Conservation (phyloP, 1,140 invertebrate genomes). For the Drosophila kepulauana region DNA sequence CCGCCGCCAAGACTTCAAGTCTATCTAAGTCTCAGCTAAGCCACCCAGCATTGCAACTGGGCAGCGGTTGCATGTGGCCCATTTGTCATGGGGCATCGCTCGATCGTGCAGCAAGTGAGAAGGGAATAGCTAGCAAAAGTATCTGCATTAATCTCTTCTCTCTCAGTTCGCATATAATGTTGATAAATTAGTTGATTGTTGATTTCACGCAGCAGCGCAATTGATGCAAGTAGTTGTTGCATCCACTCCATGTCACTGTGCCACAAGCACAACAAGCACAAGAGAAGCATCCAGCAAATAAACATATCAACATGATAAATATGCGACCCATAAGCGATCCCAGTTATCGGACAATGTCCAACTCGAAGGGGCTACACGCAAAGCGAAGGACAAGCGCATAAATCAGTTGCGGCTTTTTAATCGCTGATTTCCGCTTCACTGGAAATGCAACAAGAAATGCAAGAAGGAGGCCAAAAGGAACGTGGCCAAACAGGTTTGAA, state of each 20-base stretch:
- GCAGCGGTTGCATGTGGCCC: constrained; percentile 65
- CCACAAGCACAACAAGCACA: constrained; percentile 20
- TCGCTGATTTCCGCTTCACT: constrained; percentile 77
- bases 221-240: constrained; percentile 37
- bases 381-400: constrained; percentile 77
- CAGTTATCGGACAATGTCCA: constrained; percentile 56
- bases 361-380: constrained; percentile 36
- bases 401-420: constrained; percentile 73
- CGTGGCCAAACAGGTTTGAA: constrained; percentile 50
- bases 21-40: constrained; percentile 7
- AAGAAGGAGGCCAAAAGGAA: constrained; percentile 19
- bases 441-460: constrained; percentile 53
- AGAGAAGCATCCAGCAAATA: constrained; percentile 53
- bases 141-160: constrained; percentile 43
- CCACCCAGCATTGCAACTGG: constrained; percentile 48
- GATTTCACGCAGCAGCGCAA: constrained; percentile 61
- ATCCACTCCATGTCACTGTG: constrained; percentile 62
- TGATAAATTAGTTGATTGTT: constrained; percentile 77
- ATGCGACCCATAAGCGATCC: constrained; percentile 63
- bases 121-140: constrained; percentile 17
- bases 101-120: constrained; percentile 63
- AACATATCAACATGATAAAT: constrained; percentile 80
- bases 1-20: constrained; percentile 25
- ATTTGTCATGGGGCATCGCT: constrained; percentile 67
- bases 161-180: constrained; percentile 51